Base-by-base conservation (phyloP, 1,140 invertebrate species). In the Drosophila willistoni region DNA sequence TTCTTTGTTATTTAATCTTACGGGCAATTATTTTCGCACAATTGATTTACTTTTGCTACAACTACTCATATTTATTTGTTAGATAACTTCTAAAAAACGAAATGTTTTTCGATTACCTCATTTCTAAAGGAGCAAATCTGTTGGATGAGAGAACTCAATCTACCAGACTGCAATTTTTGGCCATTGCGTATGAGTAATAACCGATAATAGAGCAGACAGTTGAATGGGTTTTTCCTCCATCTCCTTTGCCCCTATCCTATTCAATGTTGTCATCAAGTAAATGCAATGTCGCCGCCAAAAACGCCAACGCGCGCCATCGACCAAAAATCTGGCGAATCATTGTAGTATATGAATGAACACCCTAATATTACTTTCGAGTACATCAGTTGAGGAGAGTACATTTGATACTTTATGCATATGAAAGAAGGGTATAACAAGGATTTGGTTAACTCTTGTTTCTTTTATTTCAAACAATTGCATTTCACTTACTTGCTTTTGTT, bases 101-200 rank as follows among this genome's bases (percentile, higher is more conserved):
- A 57, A 39, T 33, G 61, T 73, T 63, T 83, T 83, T 79, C 29
- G 73, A 73, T 89, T 83, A 83, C 74, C 76, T 77, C 76, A 79
- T 87, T 72, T 73, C 72, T 62, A 29, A 61, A 17, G 41, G 33
- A 42, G 66, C 7, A 68, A 73, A 80, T 68, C 70, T 66, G 54
- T 61, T 73, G 63, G 51, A 59, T 39, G 55, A 7, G 54, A 36
- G 36, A 65, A 77, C 39, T 77, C 71, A 74, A 74, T 73, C 51
- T 34, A 12, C 9, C 41, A 22, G 42, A 78, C 42, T 77, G 77
- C 81, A 77, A 65, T 80, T 64, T 68, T 85, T 68, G 61, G n/a
- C 42, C 76, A 87, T 73, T 79, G 83, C 83, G 79, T 86, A 86
- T 86, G 84, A 83, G 83, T 86, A 86, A 87, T 86, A 83, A 67